A percentile compares a stretch with the other conserved stretches of the same genome.
Evolutionary conservation across 2,888 invertebrate genomes (phyloP).

Genomic region (Stegana nigrithorax): DNA sequence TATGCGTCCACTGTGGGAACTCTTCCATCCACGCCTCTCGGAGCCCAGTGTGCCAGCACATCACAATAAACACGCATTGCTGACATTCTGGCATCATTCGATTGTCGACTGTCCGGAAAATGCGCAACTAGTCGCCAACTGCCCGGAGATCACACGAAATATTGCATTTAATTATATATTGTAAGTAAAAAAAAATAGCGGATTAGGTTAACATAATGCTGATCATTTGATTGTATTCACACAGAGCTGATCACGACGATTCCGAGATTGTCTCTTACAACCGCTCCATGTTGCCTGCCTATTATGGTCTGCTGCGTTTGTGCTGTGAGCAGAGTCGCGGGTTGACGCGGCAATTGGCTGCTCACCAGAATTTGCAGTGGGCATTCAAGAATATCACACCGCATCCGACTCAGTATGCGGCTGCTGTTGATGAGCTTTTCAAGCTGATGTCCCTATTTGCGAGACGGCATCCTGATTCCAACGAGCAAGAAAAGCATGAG

Average conservation of each 20-base stretch:
- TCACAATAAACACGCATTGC: constrained; percentile 93
- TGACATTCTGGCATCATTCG: constrained; percentile 94
- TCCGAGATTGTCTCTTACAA: constrained; percentile 95
- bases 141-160: constrained; percentile 89
- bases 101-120: constrained; percentile 94
- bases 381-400: constrained; percentile 96
- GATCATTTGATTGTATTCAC: constrained; percentile 30
- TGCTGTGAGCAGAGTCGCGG: constrained; percentile 90
- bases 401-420: constrained; percentile 93
- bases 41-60: constrained; percentile 95
- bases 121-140: constrained; percentile 86
- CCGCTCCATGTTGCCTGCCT: constrained; percentile 92
- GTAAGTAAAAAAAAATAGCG: constrained; percentile 71
- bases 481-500: constrained; percentile 82
- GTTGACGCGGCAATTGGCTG: constrained; percentile 87
- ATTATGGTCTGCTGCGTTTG: constrained; percentile 88
- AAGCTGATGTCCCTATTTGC: constrained; percentile 91
- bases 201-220: neutral
- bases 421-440: constrained; percentile 91
- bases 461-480: constrained; percentile 82
- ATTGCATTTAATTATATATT: constrained; percentile 96
- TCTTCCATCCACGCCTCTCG: constrained; percentile 93
- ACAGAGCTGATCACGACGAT: constrained; percentile 94
- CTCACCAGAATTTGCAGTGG: constrained; percentile 96
- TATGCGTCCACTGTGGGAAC: constrained; percentile 90